Evolutionary conservation across 2,797 vertebrate genomes (phyloP).

Genomic region (Mus spretus): DNA sequence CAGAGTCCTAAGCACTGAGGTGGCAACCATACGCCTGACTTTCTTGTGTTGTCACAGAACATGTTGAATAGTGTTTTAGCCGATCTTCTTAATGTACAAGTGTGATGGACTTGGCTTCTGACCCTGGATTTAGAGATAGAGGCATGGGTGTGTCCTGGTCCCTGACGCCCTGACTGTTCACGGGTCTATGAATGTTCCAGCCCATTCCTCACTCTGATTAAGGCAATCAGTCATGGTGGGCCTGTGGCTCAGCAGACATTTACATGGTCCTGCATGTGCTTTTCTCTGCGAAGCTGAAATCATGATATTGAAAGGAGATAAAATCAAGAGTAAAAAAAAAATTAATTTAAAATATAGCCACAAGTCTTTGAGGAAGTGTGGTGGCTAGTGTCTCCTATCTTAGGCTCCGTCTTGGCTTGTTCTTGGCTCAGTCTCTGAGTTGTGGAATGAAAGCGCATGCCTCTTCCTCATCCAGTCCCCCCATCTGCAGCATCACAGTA

Average conservation of each 20-base stretch:
- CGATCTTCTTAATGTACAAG: too few relatives aligned
- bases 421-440: too few relatives aligned
- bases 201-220: neutral
- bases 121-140: neutral
- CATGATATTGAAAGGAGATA: neutral
- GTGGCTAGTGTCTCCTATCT: too few relatives aligned
- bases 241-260: neutral
- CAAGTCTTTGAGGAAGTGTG: too few relatives aligned
- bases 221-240: neutral
- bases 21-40: neutral
- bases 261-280: too few relatives aligned
- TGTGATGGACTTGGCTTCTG: neutral
- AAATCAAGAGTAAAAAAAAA: neutral
- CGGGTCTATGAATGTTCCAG: neutral
- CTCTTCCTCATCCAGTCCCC: neutral
- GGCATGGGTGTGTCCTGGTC: too few relatives aligned
- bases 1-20: neutral
- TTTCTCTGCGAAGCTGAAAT: neutral
- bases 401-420: too few relatives aligned
- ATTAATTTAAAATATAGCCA: neutral
- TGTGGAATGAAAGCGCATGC: neutral
- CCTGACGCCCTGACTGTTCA: neutral
- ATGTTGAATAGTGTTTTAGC: too few relatives aligned
- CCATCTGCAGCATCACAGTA: too few relatives aligned
- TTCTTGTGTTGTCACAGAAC: neutral